Evolutionary conservation across 1,140 invertebrate genomes (phyloP).

Genomic region (Eriocheir sinensis): DNA sequence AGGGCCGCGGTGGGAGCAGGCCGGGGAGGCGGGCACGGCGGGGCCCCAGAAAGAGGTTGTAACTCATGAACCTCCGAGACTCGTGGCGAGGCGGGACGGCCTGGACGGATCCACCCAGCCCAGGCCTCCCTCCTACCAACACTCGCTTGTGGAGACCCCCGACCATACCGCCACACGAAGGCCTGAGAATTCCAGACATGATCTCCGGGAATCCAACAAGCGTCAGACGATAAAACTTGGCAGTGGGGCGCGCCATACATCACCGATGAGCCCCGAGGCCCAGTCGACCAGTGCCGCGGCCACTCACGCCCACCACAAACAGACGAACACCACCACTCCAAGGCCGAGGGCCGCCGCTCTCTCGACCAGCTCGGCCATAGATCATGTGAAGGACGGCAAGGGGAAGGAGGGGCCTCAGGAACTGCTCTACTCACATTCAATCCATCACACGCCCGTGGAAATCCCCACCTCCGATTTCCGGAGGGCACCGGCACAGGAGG

Average conservation of each 20-base stretch:
- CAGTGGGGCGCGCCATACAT: slow-evolving; percentile 33
- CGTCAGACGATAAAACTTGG: slow-evolving; percentile 64
- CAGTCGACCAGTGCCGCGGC: not conserved
- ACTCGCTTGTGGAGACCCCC: not conserved
- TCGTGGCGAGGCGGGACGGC: not conserved
- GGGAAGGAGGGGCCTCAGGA: not conserved
- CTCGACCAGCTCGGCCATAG: not conserved
- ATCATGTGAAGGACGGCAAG: not conserved
- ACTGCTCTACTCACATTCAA: too few relatives aligned
- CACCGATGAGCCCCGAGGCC: not conserved
- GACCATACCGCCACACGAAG: not conserved
- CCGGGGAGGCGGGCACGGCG: too few relatives aligned
- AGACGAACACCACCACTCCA: not conserved
- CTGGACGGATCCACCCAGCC: not conserved
- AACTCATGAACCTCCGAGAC: not conserved
- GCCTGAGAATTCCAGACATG: slow-evolving; percentile 46
- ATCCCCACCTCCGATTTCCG: not conserved
- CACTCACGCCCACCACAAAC: not conserved
- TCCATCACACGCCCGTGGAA: not conserved
- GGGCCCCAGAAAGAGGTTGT: not conserved
- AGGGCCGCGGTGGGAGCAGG: not conserved
- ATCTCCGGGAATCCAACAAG: slow-evolving; percentile 55
- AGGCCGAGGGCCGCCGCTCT: not conserved
- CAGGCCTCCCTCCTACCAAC: not conserved
- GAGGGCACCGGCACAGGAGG: too few relatives aligned